Evolutionary conservation across 2,113 vertebrate genomes (phyloP).

Genomic region (Nibea albiflora): DNA sequence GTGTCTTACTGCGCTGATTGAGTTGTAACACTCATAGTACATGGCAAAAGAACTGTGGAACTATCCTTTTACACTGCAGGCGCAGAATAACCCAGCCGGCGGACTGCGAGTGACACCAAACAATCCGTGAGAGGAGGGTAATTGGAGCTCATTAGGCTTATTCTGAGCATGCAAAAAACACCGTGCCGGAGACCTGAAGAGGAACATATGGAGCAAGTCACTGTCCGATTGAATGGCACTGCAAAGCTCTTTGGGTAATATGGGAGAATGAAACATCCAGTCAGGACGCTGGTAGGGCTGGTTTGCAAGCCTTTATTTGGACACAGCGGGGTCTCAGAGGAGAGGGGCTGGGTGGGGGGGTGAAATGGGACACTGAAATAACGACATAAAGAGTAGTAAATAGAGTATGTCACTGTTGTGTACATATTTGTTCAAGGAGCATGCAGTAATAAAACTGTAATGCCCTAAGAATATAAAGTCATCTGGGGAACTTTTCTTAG

Average conservation of each 20-base stretch:
- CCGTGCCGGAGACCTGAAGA: constrained; percentile 44
- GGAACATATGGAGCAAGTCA: constrained; percentile 61
- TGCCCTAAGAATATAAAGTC: neutral
- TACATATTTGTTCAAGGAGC: constrained; percentile 63
- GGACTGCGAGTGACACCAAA: constrained; percentile 81
- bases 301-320: constrained; percentile 81
- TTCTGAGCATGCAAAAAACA: constrained; percentile 78
- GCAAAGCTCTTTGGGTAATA: constrained; percentile 73
- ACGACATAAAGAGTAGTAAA: constrained; percentile 53
- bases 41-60: constrained; percentile 55
- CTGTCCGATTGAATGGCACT: constrained; percentile 12
- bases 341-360: constrained; percentile 1
- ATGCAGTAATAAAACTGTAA: constrained; percentile 19
- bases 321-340: constrained; percentile 45
- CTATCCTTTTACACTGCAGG: constrained; percentile 81
- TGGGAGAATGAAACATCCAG: constrained; percentile 63
- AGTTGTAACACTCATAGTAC: constrained; percentile 56
- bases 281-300: constrained; percentile 20
- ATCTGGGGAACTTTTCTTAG: neutral
- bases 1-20: constrained; percentile 52
- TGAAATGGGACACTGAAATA: constrained; percentile 58
- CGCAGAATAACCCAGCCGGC: constrained; percentile 80
- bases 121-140: constrained; percentile 83
- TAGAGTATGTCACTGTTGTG: constrained; percentile 46
- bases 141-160: constrained; percentile 82